A percentile compares a stretch with the other conserved stretches of the same genome.
Evolutionary conservation across 2,113 vertebrate species (phyloP).

Genomic region (Elephas maximus): DNA sequence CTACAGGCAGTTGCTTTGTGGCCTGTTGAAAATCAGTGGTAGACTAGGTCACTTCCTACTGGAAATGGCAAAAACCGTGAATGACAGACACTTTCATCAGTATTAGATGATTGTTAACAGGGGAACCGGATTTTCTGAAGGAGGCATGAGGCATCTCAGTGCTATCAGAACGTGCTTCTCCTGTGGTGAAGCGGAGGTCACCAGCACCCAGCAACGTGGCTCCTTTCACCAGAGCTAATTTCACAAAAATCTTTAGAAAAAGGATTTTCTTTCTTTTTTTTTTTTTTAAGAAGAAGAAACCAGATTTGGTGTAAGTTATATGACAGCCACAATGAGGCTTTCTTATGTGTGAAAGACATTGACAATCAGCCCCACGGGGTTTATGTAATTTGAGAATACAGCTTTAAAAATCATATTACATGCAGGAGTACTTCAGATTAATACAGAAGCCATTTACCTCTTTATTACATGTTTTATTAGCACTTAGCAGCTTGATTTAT

Average conservation of each 20-base stretch:
- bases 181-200: background rate
- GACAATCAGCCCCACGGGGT: slow-evolving; percentile 48
- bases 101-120: background rate
- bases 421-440: slow-evolving; percentile 67
- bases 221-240: background rate
- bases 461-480: slow-evolving; percentile 76
- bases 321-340: slow-evolving; percentile 61
- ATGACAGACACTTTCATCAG: background rate
- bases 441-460: slow-evolving; percentile 68
- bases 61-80: background rate
- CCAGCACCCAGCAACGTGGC: background rate
- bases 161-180: background rate
- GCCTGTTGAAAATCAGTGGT: background rate
- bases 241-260: slow-evolving; percentile 10
- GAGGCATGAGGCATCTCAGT: background rate
- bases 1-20: background rate
- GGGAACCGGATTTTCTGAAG: background rate
- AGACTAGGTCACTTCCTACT: background rate
- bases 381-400: slow-evolving; percentile 69
- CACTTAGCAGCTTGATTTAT: slow-evolving; percentile 70
- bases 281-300: background rate
- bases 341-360: slow-evolving; percentile 21
- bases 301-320: background rate
- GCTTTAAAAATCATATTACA: slow-evolving; percentile 74
- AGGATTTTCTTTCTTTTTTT: background rate